phyloP scores from a whole-genome alignment of 2,113 vertebrate species.

The Cebus imitator region DNA sequence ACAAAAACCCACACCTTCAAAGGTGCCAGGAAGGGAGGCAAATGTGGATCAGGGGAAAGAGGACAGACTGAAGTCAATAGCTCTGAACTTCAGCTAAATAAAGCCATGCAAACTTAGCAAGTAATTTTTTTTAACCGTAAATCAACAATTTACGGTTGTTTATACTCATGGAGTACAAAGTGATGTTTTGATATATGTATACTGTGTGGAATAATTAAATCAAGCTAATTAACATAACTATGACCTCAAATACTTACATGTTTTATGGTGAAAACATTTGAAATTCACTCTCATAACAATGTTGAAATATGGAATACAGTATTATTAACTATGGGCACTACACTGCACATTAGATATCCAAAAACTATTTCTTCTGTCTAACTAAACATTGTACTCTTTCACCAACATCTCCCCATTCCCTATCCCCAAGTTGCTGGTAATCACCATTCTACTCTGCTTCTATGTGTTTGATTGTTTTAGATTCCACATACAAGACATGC shows the following conservation, averaged over 20 bases:
- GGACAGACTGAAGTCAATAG: not conserved
- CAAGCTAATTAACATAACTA: not conserved
- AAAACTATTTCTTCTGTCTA: not conserved
- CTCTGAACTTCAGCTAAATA: not conserved
- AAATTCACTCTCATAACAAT: not conserved
- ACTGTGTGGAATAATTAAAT: not conserved
- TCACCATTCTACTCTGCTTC: not conserved
- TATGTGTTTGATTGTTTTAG: not conserved
- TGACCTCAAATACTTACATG: not conserved
- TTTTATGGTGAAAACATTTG: not conserved
- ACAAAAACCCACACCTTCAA: not conserved
- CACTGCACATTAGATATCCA: not conserved
- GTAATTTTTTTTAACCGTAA: not conserved
- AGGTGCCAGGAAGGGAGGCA: not conserved
- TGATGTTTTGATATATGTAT: not conserved
- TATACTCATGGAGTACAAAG: not conserved
- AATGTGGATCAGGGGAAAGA: not conserved
- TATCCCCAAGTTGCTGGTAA: not conserved
- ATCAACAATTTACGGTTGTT: not conserved
- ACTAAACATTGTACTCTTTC: not conserved
- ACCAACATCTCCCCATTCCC: not conserved
- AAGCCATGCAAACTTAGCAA: not conserved
- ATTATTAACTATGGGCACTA: not conserved
- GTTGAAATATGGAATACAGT: not conserved
- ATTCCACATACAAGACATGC: not conserved